These are phyloP conservation scores for Drosophila teissieri DNA, from an alignment of 1,140 invertebrate genomes.

Conservation along the genomic window DNA sequence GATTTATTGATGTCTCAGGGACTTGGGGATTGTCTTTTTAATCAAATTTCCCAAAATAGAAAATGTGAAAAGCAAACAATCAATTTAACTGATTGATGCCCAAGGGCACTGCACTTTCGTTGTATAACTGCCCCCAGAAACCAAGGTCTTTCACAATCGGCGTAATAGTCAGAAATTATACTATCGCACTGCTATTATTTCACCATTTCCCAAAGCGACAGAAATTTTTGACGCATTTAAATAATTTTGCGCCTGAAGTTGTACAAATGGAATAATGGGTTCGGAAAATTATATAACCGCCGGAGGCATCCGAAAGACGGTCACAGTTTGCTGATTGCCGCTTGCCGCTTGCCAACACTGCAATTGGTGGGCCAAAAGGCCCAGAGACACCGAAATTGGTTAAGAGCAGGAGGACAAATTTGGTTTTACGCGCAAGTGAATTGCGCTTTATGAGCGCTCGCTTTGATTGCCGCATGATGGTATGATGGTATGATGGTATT, in stretches of 20 bases:
- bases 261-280: slow-evolving; percentile 78
- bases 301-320: slow-evolving; percentile 36
- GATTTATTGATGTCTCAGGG: too few relatives aligned
- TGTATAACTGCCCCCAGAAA: slow-evolving; percentile 58
- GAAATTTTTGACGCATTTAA: slow-evolving; percentile 68
- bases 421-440: slow-evolving; percentile 78
- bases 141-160: slow-evolving; percentile 60
- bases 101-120: slow-evolving; percentile 54
- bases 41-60: too few relatives aligned
- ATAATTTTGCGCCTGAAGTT: slow-evolving; percentile 67
- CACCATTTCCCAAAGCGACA: slow-evolving; percentile 53
- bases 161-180: slow-evolving; percentile 46
- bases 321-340: slow-evolving; percentile 62
- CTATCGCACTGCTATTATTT: slow-evolving; percentile 50
- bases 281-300: slow-evolving; percentile 73
- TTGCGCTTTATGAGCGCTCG: slow-evolving; percentile 72
- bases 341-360: slow-evolving; percentile 5
- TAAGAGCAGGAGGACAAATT: slow-evolving; percentile 54
- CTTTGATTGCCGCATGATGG: slow-evolving; percentile 62
- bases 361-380: slow-evolving; percentile 18
- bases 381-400: slow-evolving; percentile 43
- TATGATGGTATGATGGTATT: slow-evolving; percentile 1
- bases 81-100: slow-evolving; percentile 6
- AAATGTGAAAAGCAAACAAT: not conserved
- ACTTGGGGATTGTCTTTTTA: too few relatives aligned